Conservation (phyloP, 2,113 vertebrate species). For the Baryphthengus martii region DNA sequence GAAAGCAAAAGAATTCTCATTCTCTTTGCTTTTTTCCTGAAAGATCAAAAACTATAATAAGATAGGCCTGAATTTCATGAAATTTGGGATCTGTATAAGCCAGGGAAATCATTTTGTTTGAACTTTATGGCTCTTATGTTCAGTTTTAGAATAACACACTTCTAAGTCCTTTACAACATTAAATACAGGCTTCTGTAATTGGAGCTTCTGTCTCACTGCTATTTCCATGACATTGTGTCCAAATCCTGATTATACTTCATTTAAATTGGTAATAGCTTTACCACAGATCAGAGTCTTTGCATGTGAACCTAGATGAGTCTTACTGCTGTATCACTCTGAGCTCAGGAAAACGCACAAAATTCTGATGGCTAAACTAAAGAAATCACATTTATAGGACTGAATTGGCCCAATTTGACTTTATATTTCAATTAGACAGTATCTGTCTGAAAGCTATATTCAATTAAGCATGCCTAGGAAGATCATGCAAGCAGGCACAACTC, state of each 20-base stretch:
- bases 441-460: background rate
- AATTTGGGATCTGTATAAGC: background rate
- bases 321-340: background rate
- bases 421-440: background rate
- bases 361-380: background rate
- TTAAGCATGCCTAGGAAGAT: background rate
- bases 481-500: background rate
- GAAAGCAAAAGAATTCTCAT: background rate
- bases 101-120: conserved; percentile 12
- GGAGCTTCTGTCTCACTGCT: background rate
- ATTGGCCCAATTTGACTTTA: background rate
- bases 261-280: conserved; percentile 10
- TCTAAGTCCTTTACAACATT: background rate
- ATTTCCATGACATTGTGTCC: background rate
- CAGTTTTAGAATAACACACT: background rate
- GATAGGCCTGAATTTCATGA: background rate
- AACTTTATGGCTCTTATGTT: background rate
- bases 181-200: background rate
- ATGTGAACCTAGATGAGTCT: background rate
- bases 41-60: conserved; percentile 12
- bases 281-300: background rate
- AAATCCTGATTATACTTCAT: conserved; percentile 18
- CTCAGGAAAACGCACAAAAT: background rate
- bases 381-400: background rate
- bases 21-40: background rate